Evolutionary conservation across 2,113 vertebrate genomes (phyloP), one percentile per base, ranked within the genome.

Genomic region (Trematocara macrostoma): DNA sequence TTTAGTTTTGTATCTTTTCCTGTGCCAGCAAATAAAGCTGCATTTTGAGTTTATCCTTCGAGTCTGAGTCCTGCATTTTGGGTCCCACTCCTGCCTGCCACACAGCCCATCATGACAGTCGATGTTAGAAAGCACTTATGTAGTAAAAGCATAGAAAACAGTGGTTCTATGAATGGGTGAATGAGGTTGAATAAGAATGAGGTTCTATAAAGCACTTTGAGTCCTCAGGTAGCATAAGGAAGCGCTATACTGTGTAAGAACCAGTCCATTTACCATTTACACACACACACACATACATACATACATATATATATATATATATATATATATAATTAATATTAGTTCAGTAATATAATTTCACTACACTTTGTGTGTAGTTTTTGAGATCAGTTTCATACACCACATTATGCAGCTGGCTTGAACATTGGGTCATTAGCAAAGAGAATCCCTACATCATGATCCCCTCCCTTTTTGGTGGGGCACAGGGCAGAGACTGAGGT

Each of bases 351-450:
- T 16, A 7, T 16, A 49, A 16, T 15, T 49, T 51, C 8, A 16
- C 9, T n/a, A n/a, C 18, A 52, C 8, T 52, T 52, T 6, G 51
- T 52, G 9, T 5, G 2, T 64, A 35, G 61, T 59, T 8, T 18
- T 3, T 10, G 35, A 38, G 7, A 51, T 8, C 15, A 78, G 9
- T 8, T 49, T 10, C 20, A 11, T 1, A 4, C 6, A 5, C 20
- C 38, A 45, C 10, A 2, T 83, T 57, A 94, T 14, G 88, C 88
- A 15, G 80, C 42, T 1, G 57, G 3, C 16, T 95, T 90, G 81
- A 96, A 96, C 38, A 79, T 4, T 7, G 94, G 93, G 79, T 96
- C 96, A 31, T 95, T 87, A 2, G 20, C 9, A 29, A 96, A 92
- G 47, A 95, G 7, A 47, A 90, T 5, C 4, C 81, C 81, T 42